Base-by-base conservation (phyloP, 2,797 vertebrate species). In the Phoebastria nigripes region DNA sequence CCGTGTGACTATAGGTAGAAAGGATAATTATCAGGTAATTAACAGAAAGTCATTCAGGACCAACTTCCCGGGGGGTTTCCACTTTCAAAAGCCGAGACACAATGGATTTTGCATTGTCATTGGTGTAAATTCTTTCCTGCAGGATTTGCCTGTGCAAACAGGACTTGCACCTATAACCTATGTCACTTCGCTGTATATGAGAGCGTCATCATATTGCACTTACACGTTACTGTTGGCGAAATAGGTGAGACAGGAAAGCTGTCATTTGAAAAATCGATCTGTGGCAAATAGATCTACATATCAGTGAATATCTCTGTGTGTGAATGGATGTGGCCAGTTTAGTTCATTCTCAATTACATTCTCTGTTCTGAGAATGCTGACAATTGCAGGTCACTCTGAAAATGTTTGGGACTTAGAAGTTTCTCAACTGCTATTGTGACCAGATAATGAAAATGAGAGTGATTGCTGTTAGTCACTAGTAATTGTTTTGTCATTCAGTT, bases 401-500 rank as follows among this genome's bases (percentile, higher is more conserved):
- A 95, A 89, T 8, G 20, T 63, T 77, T 90, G 42, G 47, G 49
- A 67, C 29, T 55, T 35, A 92, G 67, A 82, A 13, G 29, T 72
- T 94, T 88, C 66, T 61, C 71, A 80, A 3, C 24, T 65, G 44
- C 69, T 73, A 11, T 47, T 82, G 49, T 80, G 83, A 90, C 83
- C 73, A 93, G 90, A 87, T 74, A 90, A 90, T 73, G 87, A 79
- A 93, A 94, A 85, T 46, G 42, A 84, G 80, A 89, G 55, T 62
- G 76, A 82, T 62, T 82, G 73, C 51, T 89, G 19, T 96, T 93
- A 93, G 82, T 93, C 86, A 90, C 55, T 59, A 63, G n/a, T 33
- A 56, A 84, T 86, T 91, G 35, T 89, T 96, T 84, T 77, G 78
- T 96, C 91, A 91, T 93, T 96, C 90, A 95, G 37, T 84, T 94